Conservation (phyloP, 2,888 invertebrate genomes). For the Phasia obesa region DNA sequence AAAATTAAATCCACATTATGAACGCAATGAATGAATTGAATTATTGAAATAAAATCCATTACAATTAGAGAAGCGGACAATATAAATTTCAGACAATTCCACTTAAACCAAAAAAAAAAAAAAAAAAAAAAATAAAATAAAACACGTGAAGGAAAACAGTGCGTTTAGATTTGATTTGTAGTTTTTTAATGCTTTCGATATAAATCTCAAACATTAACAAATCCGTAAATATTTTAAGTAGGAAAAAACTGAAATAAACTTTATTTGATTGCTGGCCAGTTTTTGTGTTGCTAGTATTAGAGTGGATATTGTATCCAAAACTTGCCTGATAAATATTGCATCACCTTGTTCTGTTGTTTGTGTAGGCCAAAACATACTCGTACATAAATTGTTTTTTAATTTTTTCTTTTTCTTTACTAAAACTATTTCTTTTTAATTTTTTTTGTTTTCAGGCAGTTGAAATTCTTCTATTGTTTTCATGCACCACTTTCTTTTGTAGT, state of each 20-base stretch:
- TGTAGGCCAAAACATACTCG: too few species aligned
- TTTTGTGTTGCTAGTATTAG: too few species aligned
- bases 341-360: too few species aligned
- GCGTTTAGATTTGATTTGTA: constrained; percentile 23
- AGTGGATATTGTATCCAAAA: too few species aligned
- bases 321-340: too few species aligned
- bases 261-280: background rate
- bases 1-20: constrained; percentile 18
- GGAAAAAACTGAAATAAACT: background rate
- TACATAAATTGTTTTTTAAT: too few species aligned
- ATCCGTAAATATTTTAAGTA: background rate
- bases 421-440: too few species aligned
- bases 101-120: constrained; percentile 29
- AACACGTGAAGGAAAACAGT: constrained; percentile 20
- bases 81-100: constrained; percentile 50
- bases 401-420: too few species aligned
- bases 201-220: constrained; percentile 45
- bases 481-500: constrained; percentile 5
- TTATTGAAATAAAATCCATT: constrained; percentile 44
- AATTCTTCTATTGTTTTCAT: too few species aligned
- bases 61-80: constrained; percentile 56
- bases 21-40: constrained; percentile 36
- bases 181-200: background rate
- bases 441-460: too few species aligned
- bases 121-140: constrained; percentile 6